Base-by-base conservation (phyloP, 2,113 vertebrate species). In the Paratilapia polleni region DNA sequence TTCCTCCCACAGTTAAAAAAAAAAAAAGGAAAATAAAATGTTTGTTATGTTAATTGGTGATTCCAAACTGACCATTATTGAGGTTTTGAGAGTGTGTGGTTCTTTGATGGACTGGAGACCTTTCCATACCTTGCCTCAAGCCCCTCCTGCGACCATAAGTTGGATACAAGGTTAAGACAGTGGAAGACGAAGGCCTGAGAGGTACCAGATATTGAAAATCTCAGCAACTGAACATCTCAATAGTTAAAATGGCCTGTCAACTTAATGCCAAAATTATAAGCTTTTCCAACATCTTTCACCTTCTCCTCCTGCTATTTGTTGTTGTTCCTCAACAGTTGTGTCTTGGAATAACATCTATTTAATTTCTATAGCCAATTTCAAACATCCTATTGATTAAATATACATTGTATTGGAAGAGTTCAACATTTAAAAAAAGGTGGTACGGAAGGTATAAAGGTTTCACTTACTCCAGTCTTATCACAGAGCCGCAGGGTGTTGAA, bases 391-490 rank as follows among this genome's bases (percentile, higher is more conserved):
- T 41, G 11, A 82, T 60, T 19, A 34, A 20, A n/a, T 73, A 43
- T 6, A 63, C 22, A 62, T 61, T 73, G 1, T 34, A 34, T 8
- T 41, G 6, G 13, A 26, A 41, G 41, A 62, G 22, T 47, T 47
- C 73, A 28, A 31, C 4, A 19, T 52, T 54, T 41, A 17, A 68
- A 14, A n/a, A 5, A 59, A 41, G 24, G 59, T 1, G 82, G 68
- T 19, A 26, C 38, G 13, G 11, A 22, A 3, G 56, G 10, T 52
- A 8, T 36, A 56, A n/a, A 20, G 4, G 36, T 8, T 81, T 62
- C 57, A 93, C 98, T 97, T 95, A 99, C 98, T 95, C 98, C 98
- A 8, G 97, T 98, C 96, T 97, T 99, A 94, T 99, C 98, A 52
- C 98, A 99, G 5, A 99, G 97, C 2, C 97, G 95, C 66, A 99